Base-by-base conservation (phyloP, 2,888 invertebrate genomes). In the Torymus auratus region DNA sequence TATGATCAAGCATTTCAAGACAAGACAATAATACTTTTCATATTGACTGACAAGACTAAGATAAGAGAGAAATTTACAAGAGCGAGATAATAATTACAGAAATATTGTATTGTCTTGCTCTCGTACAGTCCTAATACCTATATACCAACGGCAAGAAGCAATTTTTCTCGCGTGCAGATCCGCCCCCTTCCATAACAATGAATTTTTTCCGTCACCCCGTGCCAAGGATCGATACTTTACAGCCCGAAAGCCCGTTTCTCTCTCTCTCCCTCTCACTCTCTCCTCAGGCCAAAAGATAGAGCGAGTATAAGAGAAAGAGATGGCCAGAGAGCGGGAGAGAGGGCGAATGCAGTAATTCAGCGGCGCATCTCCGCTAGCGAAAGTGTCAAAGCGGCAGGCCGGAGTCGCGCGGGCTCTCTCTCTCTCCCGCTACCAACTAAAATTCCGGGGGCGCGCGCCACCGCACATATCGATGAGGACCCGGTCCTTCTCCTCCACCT, bases 391-490 rank as follows among this genome's bases (percentile, higher is more conserved):
- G 71, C 69, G 68, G 70, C 84, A 83, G 82, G 77, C 41, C 78
- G 79, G 65, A 70, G 58, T 64, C 76, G 71, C 67, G 17, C 28
- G 20, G 20, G 20, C 53, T 41, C 41, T 41, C 41, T 41, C 41
- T 41, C 7, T 41, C 17, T 23, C 84, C 84, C 78, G 86, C 86
- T 84, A 86, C 88, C 89, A 89, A 89, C 90, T 90, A 88, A 90
- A 89, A 90, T 90, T 90, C 90, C 89, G 85, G 77, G 81, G 84
- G 84, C 86, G 88, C 87, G 87, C 88, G 86, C 86, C 86, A 85
- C 85, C 87, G 85, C 87, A 87, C 89, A 88, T 89, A 88, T 89
- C 88, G 89, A 90, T 89, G 88, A 88, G 87, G 11, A 17, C 7
- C 50, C 50, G n/a, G 60, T 55, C 11, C 41, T 41, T 41, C 41